A percentile compares a stretch with the other conserved stretches of the same genome.
phyloP scores from a whole-genome alignment of 2,797 vertebrate genomes.

The Cichlasoma orientale region DNA sequence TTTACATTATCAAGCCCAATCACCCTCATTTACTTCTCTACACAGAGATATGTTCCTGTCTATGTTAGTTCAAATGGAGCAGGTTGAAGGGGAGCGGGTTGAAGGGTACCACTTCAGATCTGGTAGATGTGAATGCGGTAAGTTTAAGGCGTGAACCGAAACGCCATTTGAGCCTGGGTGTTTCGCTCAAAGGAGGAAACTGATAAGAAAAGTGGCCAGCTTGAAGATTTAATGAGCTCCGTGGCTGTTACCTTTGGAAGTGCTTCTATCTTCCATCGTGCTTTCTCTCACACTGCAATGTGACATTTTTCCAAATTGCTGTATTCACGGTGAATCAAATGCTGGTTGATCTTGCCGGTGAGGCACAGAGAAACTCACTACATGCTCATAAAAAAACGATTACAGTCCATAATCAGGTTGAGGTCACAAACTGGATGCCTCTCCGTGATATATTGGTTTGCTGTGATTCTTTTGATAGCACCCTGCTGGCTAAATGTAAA shows the following conservation, averaged over 20 bases:
- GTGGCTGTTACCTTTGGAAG: slow-evolving; percentile 29
- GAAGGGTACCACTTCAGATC: slow-evolving; percentile 7
- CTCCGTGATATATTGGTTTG: slow-evolving; percentile 3
- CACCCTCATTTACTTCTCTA: background rate
- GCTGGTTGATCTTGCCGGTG: slow-evolving; percentile 3
- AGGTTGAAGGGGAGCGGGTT: slow-evolving; percentile 1
- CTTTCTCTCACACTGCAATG: background rate
- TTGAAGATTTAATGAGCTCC: slow-evolving; percentile 40
- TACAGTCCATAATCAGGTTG: background rate
- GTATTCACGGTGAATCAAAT: slow-evolving; percentile 4
- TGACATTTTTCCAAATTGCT: slow-evolving; percentile 43
- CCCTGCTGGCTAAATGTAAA: slow-evolving; percentile 10
- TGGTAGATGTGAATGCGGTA: background rate
- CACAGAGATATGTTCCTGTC: background rate
- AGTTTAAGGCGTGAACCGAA: slow-evolving; percentile 1
- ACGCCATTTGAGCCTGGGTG: slow-evolving; percentile 10
- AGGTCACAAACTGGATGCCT: background rate
- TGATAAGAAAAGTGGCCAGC: slow-evolving; percentile 32
- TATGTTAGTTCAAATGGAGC: slow-evolving; percentile 1
- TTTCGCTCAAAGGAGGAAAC: slow-evolving; percentile 18
- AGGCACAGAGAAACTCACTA: background rate
- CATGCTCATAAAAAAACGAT: background rate
- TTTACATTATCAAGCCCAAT: background rate
- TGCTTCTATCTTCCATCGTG: slow-evolving; percentile 10
- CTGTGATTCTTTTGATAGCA: background rate